Evolutionary conservation across 2,888 invertebrate species (phyloP).

Genomic region (Merodon equestris): DNA sequence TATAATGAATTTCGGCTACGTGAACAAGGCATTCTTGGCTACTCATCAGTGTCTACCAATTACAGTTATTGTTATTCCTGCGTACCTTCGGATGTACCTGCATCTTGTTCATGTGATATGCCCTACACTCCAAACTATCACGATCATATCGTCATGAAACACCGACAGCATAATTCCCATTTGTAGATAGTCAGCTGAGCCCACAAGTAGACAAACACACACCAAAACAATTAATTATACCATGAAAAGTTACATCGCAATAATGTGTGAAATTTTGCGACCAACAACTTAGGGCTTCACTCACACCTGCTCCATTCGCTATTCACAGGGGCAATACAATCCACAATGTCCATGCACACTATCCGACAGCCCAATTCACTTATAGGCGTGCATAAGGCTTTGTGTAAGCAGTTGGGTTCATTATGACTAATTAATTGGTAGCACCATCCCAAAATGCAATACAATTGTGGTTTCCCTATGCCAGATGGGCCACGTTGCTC

Average conservation of each 20-base stretch:
- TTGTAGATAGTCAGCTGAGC: neutral
- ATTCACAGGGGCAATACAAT: constrained; percentile 30
- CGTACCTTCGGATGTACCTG: too few species aligned
- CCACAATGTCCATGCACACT: constrained; percentile 2
- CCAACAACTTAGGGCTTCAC: constrained; percentile 51
- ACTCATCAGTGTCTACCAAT: too few species aligned
- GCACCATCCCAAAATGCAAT: constrained; percentile 47
- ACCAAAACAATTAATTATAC: constrained; percentile 40
- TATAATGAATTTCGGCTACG: too few species aligned
- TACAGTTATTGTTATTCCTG: too few species aligned
- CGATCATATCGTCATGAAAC: neutral
- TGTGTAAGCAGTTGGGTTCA: constrained; percentile 40
- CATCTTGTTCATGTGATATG: too few species aligned
- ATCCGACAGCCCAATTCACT: too few species aligned
- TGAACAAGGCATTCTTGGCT: too few species aligned
- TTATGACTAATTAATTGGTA: constrained; percentile 61
- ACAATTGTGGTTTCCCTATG: constrained; percentile 52
- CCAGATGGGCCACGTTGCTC: constrained; percentile 21
- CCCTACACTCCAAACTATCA: too few species aligned
- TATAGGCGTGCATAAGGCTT: neutral
- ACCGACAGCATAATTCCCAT: too few species aligned
- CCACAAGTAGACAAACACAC: neutral
- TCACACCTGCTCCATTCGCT: constrained; percentile 55
- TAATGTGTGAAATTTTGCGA: constrained; percentile 53
- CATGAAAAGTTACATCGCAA: too few species aligned